phyloP scores from a whole-genome alignment of 2,113 vertebrate genomes.

The Pelodiscus sinensis region DNA sequence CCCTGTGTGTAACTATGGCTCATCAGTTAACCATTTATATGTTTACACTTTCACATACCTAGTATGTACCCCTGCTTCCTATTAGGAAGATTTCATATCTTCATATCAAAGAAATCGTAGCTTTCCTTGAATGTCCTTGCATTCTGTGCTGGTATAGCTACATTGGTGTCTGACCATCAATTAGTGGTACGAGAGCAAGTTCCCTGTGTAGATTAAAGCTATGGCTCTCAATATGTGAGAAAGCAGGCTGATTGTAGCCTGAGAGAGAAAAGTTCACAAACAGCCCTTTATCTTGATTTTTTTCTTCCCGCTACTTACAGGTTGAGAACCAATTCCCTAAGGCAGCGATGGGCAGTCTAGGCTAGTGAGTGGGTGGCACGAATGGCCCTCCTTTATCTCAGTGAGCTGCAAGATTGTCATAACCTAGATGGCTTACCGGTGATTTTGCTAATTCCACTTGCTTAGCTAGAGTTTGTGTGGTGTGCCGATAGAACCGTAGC shows the following conservation, averaged over 20 bases:
- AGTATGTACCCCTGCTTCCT: background rate
- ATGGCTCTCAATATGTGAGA: background rate
- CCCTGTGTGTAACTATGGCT: no score
- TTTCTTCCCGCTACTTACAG: background rate
- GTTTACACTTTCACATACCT: no score
- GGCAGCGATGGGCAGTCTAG: background rate
- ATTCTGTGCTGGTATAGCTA: background rate
- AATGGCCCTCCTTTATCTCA: no score
- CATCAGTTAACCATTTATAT: no score
- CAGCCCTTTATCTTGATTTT: background rate
- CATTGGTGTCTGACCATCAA: background rate
- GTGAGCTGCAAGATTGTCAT: no score
- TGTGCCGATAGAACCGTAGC: no score
- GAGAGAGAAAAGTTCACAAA: background rate
- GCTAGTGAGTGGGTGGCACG: no score
- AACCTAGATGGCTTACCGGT: no score
- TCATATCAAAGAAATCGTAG: background rate
- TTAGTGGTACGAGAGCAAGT: background rate
- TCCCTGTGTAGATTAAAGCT: background rate
- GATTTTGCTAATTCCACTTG: no score
- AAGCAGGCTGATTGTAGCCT: background rate
- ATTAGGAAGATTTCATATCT: background rate
- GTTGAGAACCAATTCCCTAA: background rate
- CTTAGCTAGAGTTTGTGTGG: no score
- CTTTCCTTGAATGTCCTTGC: background rate